phyloP scores from a whole-genome alignment of 2,888 invertebrate species.

The Orchestes rusci region DNA sequence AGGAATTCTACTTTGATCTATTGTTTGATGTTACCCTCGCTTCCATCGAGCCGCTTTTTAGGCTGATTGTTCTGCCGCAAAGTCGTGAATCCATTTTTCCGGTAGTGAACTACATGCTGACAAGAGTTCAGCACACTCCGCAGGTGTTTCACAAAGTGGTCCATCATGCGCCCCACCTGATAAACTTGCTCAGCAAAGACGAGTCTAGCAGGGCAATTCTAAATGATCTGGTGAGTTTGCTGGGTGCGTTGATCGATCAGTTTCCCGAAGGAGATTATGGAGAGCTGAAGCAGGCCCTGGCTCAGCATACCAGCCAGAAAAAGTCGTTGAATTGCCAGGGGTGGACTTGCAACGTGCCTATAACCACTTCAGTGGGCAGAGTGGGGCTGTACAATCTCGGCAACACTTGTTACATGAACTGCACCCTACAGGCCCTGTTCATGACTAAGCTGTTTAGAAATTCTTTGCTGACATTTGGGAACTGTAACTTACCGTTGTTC shows the following conservation, averaged over 20 bases:
- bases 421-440: slow-evolving; percentile 74
- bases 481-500: slow-evolving; percentile 53
- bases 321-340: slow-evolving; percentile 38
- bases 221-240: slow-evolving; percentile 56
- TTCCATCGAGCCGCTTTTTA: slow-evolving; percentile 54
- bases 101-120: slow-evolving; percentile 58
- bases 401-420: slow-evolving; percentile 88
- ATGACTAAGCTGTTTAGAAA: slow-evolving; percentile 75
- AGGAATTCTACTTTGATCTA: slow-evolving; percentile 42
- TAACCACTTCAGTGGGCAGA: slow-evolving; percentile 42
- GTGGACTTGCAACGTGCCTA: slow-evolving; percentile 37
- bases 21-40: slow-evolving; percentile 54
- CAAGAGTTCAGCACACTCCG: slow-evolving; percentile 53
- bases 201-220: slow-evolving; percentile 45
- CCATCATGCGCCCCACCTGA: slow-evolving; percentile 44
- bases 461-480: slow-evolving; percentile 53
- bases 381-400: slow-evolving; percentile 77
- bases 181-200: slow-evolving; percentile 51
- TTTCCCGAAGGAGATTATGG: slow-evolving; percentile 44
- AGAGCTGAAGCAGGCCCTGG: slow-evolving; percentile 36
- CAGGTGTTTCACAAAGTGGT: slow-evolving; percentile 52
- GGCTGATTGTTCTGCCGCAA: slow-evolving; percentile 49
- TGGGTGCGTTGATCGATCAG: slow-evolving; percentile 47
- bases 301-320: slow-evolving; percentile 35
- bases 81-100: slow-evolving; percentile 52